These are phyloP conservation scores for Apis laboriosa DNA, from an alignment of 1,140 invertebrate species.

Conservation along the genomic window DNA sequence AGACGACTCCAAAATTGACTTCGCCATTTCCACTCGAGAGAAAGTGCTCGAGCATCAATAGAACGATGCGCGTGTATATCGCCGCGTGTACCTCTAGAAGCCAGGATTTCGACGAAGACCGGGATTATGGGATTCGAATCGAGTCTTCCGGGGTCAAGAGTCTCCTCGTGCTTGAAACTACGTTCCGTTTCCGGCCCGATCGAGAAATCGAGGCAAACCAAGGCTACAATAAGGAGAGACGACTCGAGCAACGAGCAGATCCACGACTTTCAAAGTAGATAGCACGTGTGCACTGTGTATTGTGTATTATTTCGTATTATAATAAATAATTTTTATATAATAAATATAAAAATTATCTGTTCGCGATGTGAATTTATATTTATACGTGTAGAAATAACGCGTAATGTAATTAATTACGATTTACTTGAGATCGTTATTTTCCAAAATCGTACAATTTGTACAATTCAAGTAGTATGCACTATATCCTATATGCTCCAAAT, in stretches of 20 bases:
- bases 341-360: background rate
- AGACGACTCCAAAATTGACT: constrained; percentile 44
- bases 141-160: constrained; percentile 43
- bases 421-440: too few relatives aligned
- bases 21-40: constrained; percentile 45
- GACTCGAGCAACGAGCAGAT: background rate
- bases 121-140: constrained; percentile 48
- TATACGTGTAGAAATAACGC: too few relatives aligned
- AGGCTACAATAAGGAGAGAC: constrained; percentile 49
- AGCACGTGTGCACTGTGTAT: background rate
- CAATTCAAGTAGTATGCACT: too few relatives aligned
- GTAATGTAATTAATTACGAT: too few relatives aligned
- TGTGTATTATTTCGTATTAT: background rate
- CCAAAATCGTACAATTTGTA: too few relatives aligned
- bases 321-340: too few relatives aligned
- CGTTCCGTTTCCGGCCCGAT: background rate
- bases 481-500: too few relatives aligned
- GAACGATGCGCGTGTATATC: constrained; percentile 19
- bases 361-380: background rate
- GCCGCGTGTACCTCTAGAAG: background rate
- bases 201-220: background rate
- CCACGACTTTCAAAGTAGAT: background rate
- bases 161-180: constrained; percentile 41
- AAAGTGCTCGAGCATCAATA: constrained; percentile 33
- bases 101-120: constrained; percentile 32